These are phyloP conservation scores for Gopherus flavomarginatus DNA, from an alignment of 2,113 vertebrate species.

Conservation along the genomic window DNA sequence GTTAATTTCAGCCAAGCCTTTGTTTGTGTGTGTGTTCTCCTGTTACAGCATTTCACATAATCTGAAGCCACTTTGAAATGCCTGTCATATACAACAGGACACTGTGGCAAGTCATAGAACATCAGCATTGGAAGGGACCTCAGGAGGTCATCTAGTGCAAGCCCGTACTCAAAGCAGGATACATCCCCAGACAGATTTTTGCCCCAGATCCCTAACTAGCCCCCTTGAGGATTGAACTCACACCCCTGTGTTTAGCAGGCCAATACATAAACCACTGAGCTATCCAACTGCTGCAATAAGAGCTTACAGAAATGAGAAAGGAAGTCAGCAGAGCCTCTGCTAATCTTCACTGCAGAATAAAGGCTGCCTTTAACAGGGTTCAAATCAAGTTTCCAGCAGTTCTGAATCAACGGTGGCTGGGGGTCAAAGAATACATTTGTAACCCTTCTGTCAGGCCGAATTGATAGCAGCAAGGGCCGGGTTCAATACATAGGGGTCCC, in stretches of 20 bases:
- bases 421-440: not conserved
- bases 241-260: no score
- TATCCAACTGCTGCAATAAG: not conserved
- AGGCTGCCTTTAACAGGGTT: not conserved
- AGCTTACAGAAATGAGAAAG: not conserved
- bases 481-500: no score
- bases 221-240: no score
- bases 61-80: constrained; percentile 24
- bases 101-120: not conserved
- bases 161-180: no score
- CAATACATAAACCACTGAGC: no score
- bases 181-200: no score
- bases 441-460: no score
- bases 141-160: no score
- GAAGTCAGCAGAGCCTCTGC: not conserved
- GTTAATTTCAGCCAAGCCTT: constrained; percentile 46
- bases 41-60: not conserved
- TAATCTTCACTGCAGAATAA: not conserved
- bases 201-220: no score
- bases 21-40: not conserved
- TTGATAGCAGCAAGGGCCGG: no score
- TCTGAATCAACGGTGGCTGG: not conserved
- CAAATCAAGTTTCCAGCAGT: not conserved
- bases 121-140: no score
- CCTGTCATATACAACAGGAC: not conserved